Base-by-base conservation (phyloP, 2,888 invertebrate species). In the Scaptomyza reducta region DNA sequence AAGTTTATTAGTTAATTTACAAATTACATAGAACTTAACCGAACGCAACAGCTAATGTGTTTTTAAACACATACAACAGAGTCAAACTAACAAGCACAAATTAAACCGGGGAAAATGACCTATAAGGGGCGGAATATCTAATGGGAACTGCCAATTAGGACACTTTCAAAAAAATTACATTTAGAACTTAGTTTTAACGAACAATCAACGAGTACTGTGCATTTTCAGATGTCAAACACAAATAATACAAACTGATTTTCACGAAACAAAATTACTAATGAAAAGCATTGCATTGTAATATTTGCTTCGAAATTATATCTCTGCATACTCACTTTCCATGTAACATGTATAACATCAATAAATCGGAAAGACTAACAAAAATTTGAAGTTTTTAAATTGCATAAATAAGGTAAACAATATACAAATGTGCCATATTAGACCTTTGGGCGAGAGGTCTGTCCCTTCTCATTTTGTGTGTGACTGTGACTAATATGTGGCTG, bases 401-500 rank as follows among this genome's bases (percentile, higher is more conserved):
- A 45, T 13, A 45, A 6, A 31, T 14, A 44, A 7, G 0, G 5
- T 5, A 11, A 9, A 29, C 29, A 31, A 11, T 33, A 31, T 6
- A 27, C 2, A 3, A 6, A n/a, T 42, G 1, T 27, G 13, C n/a
- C 14, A 41, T 29, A 11, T 62, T 29, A 4, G 1, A 10, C 2
- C 22, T 16, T 22, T 9, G n/a, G 13, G 29, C 10, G 6, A 22
- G 11, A 25, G 27, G 13, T 4, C 1, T 6, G 3, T 22, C 13
- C 10, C 1, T 35, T 7, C 5, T 31, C 11, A 31, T 42, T 55
- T 22, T 35, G 25, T 16, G 14, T 58, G 18, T 31, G 42, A 40
- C 51, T 41, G 44, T 70, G 54, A 63, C 35, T 66, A 55, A 65
- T 56, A 50, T 50, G 67, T 58, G 58, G 68, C n/a, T 51, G 22